Percentiles rank a stretch among this genome's conserved stretches.
Conservation (phyloP, 2,888 invertebrate genomes). For the Brachyptera risi region DNA sequence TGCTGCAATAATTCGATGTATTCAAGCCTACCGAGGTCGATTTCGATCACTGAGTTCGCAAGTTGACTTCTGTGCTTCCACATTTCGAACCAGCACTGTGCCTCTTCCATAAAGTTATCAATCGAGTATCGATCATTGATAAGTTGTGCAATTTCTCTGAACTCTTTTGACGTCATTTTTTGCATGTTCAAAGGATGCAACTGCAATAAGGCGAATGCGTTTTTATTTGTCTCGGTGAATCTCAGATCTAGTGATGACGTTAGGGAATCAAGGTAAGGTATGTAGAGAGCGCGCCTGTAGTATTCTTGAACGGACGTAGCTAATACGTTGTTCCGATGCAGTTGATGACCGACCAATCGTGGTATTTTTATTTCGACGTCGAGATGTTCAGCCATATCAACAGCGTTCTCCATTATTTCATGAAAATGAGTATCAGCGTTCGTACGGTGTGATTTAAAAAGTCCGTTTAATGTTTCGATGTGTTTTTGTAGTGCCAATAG, state of each 20-base stretch:
- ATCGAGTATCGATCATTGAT: not conserved
- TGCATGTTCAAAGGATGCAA: not conserved
- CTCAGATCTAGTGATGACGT: not conserved
- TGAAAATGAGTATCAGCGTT: not conserved
- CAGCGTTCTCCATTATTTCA: not conserved
- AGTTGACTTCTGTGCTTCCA: not conserved
- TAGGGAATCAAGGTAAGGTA: constrained; percentile 4
- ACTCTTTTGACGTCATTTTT: not conserved
- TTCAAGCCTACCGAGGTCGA: not conserved
- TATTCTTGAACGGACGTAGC: not conserved
- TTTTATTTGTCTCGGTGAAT: no score
- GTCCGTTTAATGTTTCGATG: not conserved
- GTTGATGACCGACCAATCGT: not conserved
- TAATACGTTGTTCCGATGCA: not conserved
- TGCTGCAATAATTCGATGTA: not conserved
- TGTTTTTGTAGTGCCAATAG: not conserved
- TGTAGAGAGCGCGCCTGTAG: not conserved
- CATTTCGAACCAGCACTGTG: constrained; percentile 12
- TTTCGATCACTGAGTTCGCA: no score
- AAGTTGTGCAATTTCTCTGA: not conserved
- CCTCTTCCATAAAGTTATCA: not conserved
- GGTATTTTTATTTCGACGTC: not conserved
- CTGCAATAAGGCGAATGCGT: no score
- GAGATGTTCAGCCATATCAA: not conserved
- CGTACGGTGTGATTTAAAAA: not conserved